phyloP scores from a whole-genome alignment of 2,113 vertebrate species.

The Triplophysa dalaica region DNA sequence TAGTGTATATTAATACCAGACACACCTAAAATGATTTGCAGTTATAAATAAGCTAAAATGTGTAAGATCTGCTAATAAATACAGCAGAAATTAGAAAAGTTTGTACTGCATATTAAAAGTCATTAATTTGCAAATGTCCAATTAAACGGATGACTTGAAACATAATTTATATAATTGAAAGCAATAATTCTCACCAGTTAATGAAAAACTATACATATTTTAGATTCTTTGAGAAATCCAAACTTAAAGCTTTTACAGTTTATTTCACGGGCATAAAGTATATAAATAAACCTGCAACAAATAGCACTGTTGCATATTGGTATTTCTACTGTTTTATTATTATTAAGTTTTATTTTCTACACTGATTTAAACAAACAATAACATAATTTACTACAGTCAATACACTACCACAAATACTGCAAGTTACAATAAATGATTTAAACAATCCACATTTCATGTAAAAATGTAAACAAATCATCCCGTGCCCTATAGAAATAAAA shows the following conservation, averaged over 20 bases:
- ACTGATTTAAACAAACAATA: not conserved
- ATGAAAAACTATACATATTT: constrained; percentile 75
- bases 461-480: not conserved
- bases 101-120: constrained; percentile 67
- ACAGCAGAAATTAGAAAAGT: not conserved
- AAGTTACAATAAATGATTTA: too few relatives aligned
- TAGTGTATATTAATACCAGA: not conserved
- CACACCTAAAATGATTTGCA: not conserved
- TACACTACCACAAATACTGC: too few relatives aligned
- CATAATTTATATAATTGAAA: constrained; percentile 76
- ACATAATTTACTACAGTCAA: too few relatives aligned
- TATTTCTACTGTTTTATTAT: constrained; percentile 23
- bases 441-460: not conserved
- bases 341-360: not conserved
- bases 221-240: constrained; percentile 64
- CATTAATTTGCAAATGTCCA: constrained; percentile 74
- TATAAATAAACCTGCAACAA: constrained; percentile 43
- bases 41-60: not conserved
- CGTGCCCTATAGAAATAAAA: too few relatives aligned
- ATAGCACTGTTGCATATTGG: constrained; percentile 27
- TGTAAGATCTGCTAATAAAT: not conserved
- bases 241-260: constrained; percentile 46
- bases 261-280: not conserved
- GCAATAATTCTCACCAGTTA: constrained; percentile 73
- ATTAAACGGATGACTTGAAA: constrained; percentile 78